Base-by-base conservation (phyloP, 2,113 vertebrate genomes). In the Phaethornis superciliosus region DNA sequence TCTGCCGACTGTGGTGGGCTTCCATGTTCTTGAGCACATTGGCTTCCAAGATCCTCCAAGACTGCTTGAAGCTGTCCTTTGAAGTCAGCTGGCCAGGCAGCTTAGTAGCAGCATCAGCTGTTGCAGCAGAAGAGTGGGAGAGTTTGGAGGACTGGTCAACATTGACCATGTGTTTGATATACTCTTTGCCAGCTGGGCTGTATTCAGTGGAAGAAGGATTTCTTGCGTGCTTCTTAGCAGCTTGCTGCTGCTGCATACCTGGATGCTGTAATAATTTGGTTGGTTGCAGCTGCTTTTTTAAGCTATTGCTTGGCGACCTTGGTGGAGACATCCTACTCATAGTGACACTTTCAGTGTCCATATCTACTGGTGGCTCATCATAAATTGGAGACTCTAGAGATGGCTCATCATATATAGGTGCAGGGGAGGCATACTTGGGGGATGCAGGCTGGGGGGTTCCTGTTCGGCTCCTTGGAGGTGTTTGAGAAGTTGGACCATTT, bases 91-190 rank as follows among this genome's bases (percentile, higher is more conserved):
- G 98, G 47, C 96, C 75, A 21, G 97, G 94, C 22, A 87, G 72
- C 72, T 97, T 95, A 69, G 89, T 20, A 54, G 78, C 47, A 44
- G 62, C 81, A 90, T 97, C 95, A 30, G 67, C 35, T 32, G 89
- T 30, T 52, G 83, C 54, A 58, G 95, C 74, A 85, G 94, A 33
- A 79, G 93, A 92, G 85, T 74, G 97, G 95, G 89, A 96, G 96
- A 90, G 88, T 86, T 95, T 97, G 46, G 95, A 90, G 58, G 96
- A 88, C 6, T 96, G 97, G 67, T 99, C 98, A 60, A 99, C 89
- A 0, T 98, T 99, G 87, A 99, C 97, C 99, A 99, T 99, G 94
- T 99, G 98, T 94, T 98, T 99, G 95, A 99, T 99, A 90, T 98
- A 99, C 76, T 99, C 99, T 93, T 98, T 98, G 65, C 99, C 99